Percentiles rank a stretch among this genome's conserved stretches.
Conservation (phyloP, 2,113 vertebrate species). For the Psophia crepitans region DNA sequence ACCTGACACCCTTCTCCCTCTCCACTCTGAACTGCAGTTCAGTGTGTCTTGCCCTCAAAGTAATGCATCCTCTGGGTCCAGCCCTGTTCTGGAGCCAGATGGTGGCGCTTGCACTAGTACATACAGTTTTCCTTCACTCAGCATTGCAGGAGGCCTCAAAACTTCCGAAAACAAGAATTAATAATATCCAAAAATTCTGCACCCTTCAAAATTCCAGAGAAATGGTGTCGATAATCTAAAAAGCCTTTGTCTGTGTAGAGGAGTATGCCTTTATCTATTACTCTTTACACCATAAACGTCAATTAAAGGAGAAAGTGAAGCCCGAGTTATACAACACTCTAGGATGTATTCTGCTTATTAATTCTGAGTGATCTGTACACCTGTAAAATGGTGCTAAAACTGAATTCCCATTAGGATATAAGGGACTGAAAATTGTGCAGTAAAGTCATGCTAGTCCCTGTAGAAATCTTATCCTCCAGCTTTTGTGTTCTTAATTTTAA, state of each 20-base stretch:
- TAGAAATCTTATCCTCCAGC: neutral
- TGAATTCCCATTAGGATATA: neutral
- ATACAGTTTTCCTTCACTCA: neutral
- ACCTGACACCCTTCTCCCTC: neutral
- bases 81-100: neutral
- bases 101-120: neutral
- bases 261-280: neutral
- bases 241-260: neutral
- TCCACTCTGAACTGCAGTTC: neutral
- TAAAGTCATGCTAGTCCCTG: neutral
- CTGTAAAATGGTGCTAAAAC: neutral
- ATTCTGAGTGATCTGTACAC: neutral
- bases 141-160: neutral
- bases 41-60: neutral
- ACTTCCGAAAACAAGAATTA: neutral
- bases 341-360: neutral
- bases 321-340: neutral
- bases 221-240: neutral
- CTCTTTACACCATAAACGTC: neutral
- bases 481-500: neutral
- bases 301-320: neutral
- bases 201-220: neutral
- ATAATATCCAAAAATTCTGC: neutral
- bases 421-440: neutral
- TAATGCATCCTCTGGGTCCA: neutral